Evolutionary conservation across 2,113 vertebrate genomes (phyloP).

Genomic region (Pao palembangensis): DNA sequence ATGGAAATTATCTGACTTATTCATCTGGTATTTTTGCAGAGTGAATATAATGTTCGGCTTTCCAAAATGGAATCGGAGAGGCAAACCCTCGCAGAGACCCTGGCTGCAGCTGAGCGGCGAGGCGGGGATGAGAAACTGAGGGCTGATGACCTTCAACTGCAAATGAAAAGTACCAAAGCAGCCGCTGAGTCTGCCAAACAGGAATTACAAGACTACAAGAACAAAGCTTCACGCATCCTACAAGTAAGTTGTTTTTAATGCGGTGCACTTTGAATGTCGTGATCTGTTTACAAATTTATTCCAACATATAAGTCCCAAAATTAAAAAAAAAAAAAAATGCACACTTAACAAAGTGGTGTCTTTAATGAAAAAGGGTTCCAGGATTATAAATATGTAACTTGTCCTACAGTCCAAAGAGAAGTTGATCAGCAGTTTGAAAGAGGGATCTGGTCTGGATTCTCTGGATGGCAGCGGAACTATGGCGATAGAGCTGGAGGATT

Average conservation of each 20-base stretch:
- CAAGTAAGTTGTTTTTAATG: constrained; percentile 72
- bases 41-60: constrained; percentile 81
- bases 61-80: constrained; percentile 85
- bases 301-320: neutral
- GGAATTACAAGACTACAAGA: constrained; percentile 92
- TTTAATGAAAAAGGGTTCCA: neutral
- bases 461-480: constrained; percentile 79
- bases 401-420: constrained; percentile 92
- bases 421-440: constrained; percentile 95
- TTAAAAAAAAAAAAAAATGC: no score
- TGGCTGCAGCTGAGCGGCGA: constrained; percentile 82
- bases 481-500: constrained; percentile 87
- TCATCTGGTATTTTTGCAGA: constrained; percentile 63
- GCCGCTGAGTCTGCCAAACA: constrained; percentile 82
- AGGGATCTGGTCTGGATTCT: constrained; percentile 91
- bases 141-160: constrained; percentile 86
- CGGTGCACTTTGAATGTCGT: neutral
- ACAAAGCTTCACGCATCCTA: constrained; percentile 94
- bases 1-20: neutral
- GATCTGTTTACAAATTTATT: neutral
- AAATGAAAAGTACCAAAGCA: constrained; percentile 77
- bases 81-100: constrained; percentile 86
- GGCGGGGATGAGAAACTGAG: constrained; percentile 82
- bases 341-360: neutral
- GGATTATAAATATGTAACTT: neutral